These are phyloP conservation scores for Lamellibrachia columna DNA, from an alignment of 2,888 invertebrate species.

Conservation along the genomic window DNA sequence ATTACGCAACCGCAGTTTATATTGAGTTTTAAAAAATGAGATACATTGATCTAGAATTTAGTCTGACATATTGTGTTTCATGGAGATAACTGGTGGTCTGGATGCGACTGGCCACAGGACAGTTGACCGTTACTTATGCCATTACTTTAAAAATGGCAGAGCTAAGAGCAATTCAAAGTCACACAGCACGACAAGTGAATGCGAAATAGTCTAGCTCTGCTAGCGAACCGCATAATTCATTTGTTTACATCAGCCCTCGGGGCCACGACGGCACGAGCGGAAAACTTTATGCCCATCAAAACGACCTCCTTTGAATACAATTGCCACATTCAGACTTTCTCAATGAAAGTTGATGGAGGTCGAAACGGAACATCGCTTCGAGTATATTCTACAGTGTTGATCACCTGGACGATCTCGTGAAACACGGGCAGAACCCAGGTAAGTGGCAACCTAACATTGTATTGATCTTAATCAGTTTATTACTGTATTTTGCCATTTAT, in stretches of 20 bases:
- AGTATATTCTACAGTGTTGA: not conserved
- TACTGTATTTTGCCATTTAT: not conserved
- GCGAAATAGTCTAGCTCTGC: not conserved
- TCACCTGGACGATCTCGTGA: not conserved
- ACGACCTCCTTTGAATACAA: constrained; percentile 16
- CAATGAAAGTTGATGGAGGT: constrained; percentile 12
- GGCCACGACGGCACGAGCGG: not conserved
- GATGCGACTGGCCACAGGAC: not conserved
- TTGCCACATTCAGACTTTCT: constrained; percentile 16
- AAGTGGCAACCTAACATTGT: not conserved
- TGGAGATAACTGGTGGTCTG: not conserved
- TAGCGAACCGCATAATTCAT: constrained; percentile 11
- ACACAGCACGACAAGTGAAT: not conserved
- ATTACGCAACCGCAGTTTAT: not conserved
- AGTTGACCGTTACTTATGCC: not conserved
- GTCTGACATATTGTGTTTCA: not conserved
- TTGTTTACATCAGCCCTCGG: not conserved
- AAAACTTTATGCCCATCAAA: constrained; percentile 14
- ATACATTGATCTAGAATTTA: not conserved
- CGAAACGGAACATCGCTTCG: not conserved
- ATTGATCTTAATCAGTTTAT: not conserved
- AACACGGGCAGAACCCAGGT: not conserved
- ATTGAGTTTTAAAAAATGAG: not conserved
- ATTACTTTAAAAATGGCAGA: not conserved
- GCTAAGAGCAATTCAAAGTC: constrained; percentile 16